Base-by-base conservation (phyloP, 2,888 invertebrate species). In the Conomelus anceps region DNA sequence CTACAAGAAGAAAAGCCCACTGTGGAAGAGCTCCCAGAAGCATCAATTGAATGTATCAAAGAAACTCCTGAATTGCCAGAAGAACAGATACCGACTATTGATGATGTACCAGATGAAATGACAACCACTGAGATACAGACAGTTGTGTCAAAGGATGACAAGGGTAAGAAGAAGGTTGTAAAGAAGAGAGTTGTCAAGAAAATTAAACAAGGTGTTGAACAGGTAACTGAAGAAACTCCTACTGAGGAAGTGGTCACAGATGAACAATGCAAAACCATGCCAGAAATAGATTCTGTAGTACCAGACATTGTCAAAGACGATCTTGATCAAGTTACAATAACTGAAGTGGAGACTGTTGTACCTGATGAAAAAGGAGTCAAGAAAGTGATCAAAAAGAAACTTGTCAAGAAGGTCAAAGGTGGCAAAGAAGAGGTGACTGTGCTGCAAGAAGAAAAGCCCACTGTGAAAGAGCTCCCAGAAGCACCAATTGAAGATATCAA, bases 111-210 rank as follows among this genome's bases (percentile, higher is more conserved):
- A 24, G 85, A 85, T 20, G 85, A 29, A 89, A 93, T 94, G 92
- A 93, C 89, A 17, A 89, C 92, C 20, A 91, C 92, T 89, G 91
- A 92, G 90, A 90, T 92, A 17, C 23, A 90, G 90, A 89, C 91
- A 90, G 22, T 90, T 90, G 24, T 91, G 20, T 89, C 89, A 87
- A 92, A 93, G 91, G 92, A 93, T 91, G 91, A 93, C 86, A 91
- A 93, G 23, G 85, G 22, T n/a, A 94, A 94, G 3, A 94, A 93
- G 90, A 94, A 94, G 0, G 93, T 93, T 22, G 24, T 41, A 13
- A 89, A 89, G 23, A 89, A 87, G 86, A 85, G 88, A 22, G 86
- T 86, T 17, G 89, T 86, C 22, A 90, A 17, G 63, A 90, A 89
- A 23, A 90, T 41, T 84, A 89, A 85, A 3, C 89, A 90, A 17